Conservation (phyloP, 2,797 vertebrate species). For the Takifugu rubripes region DNA sequence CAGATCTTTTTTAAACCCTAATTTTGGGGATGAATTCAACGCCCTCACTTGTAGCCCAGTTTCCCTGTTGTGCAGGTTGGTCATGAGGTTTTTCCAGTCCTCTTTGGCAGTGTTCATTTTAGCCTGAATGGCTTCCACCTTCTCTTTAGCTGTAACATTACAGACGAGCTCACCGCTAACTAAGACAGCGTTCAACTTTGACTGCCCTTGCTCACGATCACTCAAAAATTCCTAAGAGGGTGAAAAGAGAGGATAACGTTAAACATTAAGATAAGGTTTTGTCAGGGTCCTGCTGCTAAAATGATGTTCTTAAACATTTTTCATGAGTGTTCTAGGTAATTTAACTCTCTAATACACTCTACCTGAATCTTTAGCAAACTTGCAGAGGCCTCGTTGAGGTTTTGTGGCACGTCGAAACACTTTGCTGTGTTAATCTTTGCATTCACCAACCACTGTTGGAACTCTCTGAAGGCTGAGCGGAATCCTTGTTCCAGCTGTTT, state of each 20-base stretch:
- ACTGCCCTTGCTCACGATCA: constrained; percentile 85
- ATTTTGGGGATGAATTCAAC: background rate
- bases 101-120: constrained; percentile 81
- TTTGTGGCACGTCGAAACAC: constrained; percentile 91
- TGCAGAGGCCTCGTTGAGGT: constrained; percentile 80
- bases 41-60: constrained; percentile 79
- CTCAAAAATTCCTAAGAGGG: constrained; percentile 83
- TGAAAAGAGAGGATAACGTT: background rate
- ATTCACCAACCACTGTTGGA: constrained; percentile 94
- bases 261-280: background rate
- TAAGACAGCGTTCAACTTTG: constrained; percentile 79
- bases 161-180: constrained; percentile 82
- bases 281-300: background rate
- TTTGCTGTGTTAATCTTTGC: constrained; percentile 91
- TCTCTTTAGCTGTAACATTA: constrained; percentile 77
- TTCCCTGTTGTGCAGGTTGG: constrained; percentile 86
- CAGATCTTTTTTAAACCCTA: background rate
- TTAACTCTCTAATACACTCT: constrained; percentile 12
- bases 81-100: constrained; percentile 88
- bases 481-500: constrained; percentile 90
- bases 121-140: constrained; percentile 73
- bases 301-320: background rate
- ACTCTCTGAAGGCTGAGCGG: constrained; percentile 83
- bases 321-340: background rate
- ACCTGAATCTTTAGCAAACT: constrained; percentile 96